Conservation (phyloP, 2,113 vertebrate species). For the Anhinga anhinga region DNA sequence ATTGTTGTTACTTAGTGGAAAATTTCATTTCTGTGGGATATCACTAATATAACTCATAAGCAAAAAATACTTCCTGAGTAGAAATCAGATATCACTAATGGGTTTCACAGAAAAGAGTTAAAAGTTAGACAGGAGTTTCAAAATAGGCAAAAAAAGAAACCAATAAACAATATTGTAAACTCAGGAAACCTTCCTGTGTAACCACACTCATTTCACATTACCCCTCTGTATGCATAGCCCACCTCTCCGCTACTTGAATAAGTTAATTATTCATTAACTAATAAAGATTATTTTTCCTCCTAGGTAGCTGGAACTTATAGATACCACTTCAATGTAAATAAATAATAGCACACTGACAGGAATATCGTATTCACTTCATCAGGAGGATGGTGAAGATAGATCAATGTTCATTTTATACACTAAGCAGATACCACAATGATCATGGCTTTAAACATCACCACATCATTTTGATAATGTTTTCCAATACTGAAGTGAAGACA, state of each 20-base stretch:
- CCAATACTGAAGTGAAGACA: background rate
- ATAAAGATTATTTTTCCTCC: background rate
- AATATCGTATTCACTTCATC: background rate
- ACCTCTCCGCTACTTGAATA: background rate
- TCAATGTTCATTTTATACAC: background rate
- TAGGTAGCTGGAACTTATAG: background rate
- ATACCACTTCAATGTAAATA: background rate
- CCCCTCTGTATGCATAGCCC: background rate
- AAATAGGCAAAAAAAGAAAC: background rate
- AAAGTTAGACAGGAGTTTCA: background rate
- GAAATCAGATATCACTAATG: background rate
- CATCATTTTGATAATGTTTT: background rate
- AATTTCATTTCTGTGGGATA: no score
- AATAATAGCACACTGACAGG: background rate
- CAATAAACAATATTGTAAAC: background rate
- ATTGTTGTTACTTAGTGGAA: no score
- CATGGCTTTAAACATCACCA: background rate
- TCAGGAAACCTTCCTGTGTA: background rate
- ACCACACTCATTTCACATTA: background rate
- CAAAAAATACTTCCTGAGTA: background rate
- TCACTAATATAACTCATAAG: background rate
- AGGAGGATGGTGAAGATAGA: background rate
- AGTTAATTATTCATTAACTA: background rate
- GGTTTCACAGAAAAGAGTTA: background rate
- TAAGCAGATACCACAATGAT: background rate